Conservation (phyloP, 2,797 vertebrate species). For the Simalia tracyae region DNA sequence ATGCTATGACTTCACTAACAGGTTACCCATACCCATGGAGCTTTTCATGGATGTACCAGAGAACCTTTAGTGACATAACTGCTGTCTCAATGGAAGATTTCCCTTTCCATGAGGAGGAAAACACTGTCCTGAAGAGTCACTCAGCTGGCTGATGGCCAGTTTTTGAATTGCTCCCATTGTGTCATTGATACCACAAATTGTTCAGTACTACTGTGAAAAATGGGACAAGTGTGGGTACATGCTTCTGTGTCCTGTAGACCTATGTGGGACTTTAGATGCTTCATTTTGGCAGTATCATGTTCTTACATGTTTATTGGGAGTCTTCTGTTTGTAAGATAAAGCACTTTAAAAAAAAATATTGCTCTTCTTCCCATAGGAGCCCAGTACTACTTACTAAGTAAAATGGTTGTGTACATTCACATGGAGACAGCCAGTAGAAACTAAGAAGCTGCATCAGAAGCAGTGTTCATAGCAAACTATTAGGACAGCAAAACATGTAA, state of each 20-base stretch:
- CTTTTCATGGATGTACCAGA: background rate
- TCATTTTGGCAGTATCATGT: background rate
- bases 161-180: background rate
- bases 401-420: too few relatives aligned
- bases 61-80: background rate
- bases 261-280: background rate
- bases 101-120: background rate
- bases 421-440: too few relatives aligned
- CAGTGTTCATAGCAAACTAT: too few relatives aligned
- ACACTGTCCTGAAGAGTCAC: background rate
- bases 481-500: too few relatives aligned
- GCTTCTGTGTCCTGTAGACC: background rate
- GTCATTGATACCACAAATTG: background rate
- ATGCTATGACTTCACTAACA: background rate
- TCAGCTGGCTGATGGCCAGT: background rate
- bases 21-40: background rate
- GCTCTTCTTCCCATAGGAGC: too few relatives aligned
- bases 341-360: too few relatives aligned
- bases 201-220: background rate
- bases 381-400: too few relatives aligned
- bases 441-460: too few relatives aligned
- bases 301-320: background rate
- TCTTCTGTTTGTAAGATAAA: background rate
- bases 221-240: background rate
- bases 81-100: background rate